These are phyloP conservation scores for Monodelphis domestica DNA, from an alignment of 2,797 vertebrate species.

Conservation along the genomic window DNA sequence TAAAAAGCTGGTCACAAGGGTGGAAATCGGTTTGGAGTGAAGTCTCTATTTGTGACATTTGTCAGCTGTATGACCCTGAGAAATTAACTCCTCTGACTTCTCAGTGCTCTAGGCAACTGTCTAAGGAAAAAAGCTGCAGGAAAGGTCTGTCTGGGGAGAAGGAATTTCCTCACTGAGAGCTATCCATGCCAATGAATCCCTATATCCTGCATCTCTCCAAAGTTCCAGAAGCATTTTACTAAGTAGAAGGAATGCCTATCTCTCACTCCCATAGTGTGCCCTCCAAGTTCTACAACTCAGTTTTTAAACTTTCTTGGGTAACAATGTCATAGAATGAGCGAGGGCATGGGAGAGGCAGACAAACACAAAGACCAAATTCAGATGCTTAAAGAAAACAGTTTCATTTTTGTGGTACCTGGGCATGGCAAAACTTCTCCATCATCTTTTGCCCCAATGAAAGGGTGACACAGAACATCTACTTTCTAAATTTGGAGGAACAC, in stretches of 20 bases:
- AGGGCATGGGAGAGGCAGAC: neutral
- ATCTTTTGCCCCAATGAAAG: neutral
- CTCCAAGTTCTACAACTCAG: neutral
- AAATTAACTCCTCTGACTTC: neutral
- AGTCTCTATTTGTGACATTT: neutral
- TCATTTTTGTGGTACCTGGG: neutral
- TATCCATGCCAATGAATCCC: neutral
- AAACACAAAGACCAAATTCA: neutral
- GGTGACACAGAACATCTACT: neutral
- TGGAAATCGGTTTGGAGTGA: neutral
- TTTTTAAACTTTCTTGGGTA: neutral
- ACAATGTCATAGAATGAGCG: neutral
- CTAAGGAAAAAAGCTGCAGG: neutral
- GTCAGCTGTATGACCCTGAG: neutral
- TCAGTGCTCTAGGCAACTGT: neutral
- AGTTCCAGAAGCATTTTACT: neutral
- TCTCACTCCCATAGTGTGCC: neutral
- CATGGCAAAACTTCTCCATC: neutral
- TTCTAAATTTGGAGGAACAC: neutral
- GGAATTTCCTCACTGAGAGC: neutral
- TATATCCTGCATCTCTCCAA: neutral
- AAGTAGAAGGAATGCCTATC: neutral
- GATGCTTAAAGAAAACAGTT: neutral
- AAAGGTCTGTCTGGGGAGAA: neutral
- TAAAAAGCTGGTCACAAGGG: neutral